Evolutionary conservation across 2,113 vertebrate genomes (phyloP), one percentile per base, ranked within the genome.

Genomic region (Lepidothrix coronata): DNA sequence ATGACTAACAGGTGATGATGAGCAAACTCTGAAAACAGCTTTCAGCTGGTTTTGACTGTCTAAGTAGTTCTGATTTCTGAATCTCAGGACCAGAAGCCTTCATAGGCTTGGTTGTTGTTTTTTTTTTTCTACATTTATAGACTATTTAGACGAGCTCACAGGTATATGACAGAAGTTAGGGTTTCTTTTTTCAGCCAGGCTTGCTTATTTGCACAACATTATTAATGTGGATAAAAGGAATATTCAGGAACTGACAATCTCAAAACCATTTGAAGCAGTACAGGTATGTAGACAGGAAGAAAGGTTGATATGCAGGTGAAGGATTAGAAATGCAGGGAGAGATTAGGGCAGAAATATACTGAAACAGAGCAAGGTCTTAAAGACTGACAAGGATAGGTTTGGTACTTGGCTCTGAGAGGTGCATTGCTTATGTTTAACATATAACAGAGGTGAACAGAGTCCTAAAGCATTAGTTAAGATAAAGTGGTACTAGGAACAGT

Each of bases 231-330:
- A 27, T 66, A 57, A 14, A n/a, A 66, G 4, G 4, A 70, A 1
- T 37, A 17, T 54, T 62, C 43, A 67, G 37, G 43, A 88, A 30
- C 1, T 46, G 20, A 11, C 7, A 46, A 4, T 52, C 14, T 58
- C 54, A 58, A 85, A 81, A 18, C 12, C 7, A 28, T 19, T 19
- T 1, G 8, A 63, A 85, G 6, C 5, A 58, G 27, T 35, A 8
- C 13, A 55, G 16, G 6, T 44, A 39, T 12, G 13, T 57, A 62
- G 4, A 5, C 9, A 75, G 37, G 14, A 82, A 55, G 28, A 46
- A 68, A 67, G 7, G 1, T 1, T 85, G 6, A 2, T 15, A 18
- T 2, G 3, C 46, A 65, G 5, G 10, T 61, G 22, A 14, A 66
- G 12, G 22, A 5, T 28, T 70, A 77, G 48, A 67, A 37, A 51